These are phyloP conservation scores for Plusia festucae DNA, from an alignment of 2,888 invertebrate genomes.

Conservation along the genomic window DNA sequence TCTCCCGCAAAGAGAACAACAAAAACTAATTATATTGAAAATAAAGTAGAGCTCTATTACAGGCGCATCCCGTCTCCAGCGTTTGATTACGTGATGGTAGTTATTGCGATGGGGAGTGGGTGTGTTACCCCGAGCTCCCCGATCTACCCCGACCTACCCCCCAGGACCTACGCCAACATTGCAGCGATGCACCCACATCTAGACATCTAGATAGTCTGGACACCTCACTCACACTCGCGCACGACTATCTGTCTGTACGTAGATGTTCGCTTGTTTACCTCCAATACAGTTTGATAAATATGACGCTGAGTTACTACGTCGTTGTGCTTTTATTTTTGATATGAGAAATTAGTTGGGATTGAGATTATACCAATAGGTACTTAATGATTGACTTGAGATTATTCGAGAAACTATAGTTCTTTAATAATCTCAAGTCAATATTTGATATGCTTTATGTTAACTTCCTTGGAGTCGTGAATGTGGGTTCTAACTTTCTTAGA, in stretches of 20 bases:
- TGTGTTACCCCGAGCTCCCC: constrained; percentile 56
- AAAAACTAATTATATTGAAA: constrained; percentile 68
- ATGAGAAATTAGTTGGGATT: background rate
- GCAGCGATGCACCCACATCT: constrained; percentile 85
- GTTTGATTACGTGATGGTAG: constrained; percentile 78
- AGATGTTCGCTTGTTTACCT: constrained; percentile 44
- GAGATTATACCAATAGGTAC: no score
- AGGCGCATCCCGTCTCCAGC: constrained; percentile 60
- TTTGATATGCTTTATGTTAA: no score
- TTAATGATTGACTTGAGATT: no score
- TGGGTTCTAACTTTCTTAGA: no score
- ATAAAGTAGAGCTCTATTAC: constrained; percentile 63
- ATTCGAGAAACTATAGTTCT: no score
- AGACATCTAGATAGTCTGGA: constrained; percentile 73
- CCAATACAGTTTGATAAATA: constrained; percentile 38
- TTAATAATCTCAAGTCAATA: no score
- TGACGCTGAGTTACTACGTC: constrained; percentile 18
- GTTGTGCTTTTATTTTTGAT: constrained; percentile 17
- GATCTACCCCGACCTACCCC: constrained; percentile 74
- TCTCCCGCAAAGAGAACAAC: constrained; percentile 43
- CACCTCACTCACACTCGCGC: constrained; percentile 55
- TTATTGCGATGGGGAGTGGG: constrained; percentile 61
- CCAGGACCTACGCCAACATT: constrained; percentile 84
- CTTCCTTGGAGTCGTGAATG: no score
- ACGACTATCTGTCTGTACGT: constrained; percentile 18